Base-by-base conservation (phyloP, 2,888 invertebrate species). In the Zelleria hepariella region DNA sequence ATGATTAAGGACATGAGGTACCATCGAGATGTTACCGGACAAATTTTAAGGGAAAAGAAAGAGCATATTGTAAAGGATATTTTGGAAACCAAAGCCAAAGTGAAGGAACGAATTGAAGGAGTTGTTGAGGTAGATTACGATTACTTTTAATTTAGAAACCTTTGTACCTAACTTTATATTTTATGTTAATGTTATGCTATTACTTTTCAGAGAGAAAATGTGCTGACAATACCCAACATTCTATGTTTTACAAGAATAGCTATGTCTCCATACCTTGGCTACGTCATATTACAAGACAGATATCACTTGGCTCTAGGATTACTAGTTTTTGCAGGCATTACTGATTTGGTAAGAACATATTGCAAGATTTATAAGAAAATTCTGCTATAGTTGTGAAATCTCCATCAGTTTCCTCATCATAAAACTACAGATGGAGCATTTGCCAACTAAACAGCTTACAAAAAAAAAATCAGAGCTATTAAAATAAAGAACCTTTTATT, bases 141-240 rank as follows among this genome's bases (percentile, higher is more conserved):
- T 24, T 24, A 15, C 23, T n/a, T 25, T n/a, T 53, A 49, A n/a
- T n/a, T n/a, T n/a, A n/a, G n/a, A n/a, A n/a, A n/a, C n/a, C n/a
- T n/a, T n/a, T n/a, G n/a, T n/a, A n/a, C n/a, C n/a, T n/a, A n/a
- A n/a, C n/a, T n/a, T n/a, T n/a, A n/a, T n/a, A n/a, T n/a, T n/a
- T n/a, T n/a, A n/a, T n/a, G n/a, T n/a, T n/a, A n/a, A n/a, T n/a
- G n/a, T n/a, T n/a, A 24, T 8, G n/a, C 59, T 21, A 65, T 57
- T 62, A n/a, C n/a, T 72, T 86, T 70, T 21, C 78, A 88, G 88
- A 92, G 89, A 92, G 98, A 98, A 89, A 97, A 98, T 81, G 92
- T 98, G 51, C 94, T 94, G 77, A 99, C 99, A 0, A 91, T 99
- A 68, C 99, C 99, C 10, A 99, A 99, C 84, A 87, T 96, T 56